Evolutionary conservation across 2,113 vertebrate genomes (phyloP).

Genomic region (Nanorana parkeri): DNA sequence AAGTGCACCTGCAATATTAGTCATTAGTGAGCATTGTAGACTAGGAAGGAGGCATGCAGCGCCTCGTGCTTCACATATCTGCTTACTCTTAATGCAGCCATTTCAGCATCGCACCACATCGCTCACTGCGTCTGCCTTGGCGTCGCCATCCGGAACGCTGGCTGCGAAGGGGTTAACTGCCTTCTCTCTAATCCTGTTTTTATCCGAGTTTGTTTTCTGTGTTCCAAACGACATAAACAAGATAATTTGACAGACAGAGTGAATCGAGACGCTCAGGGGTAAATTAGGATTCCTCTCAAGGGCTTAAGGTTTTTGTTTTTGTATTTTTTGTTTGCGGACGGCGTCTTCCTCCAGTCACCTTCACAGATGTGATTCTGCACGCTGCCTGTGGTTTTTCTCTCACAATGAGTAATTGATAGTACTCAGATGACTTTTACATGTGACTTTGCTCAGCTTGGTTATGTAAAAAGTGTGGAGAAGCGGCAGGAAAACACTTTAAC

Average conservation of each 20-base stretch:
- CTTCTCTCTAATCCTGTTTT: conserved; percentile 11
- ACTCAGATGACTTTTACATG: conserved; percentile 48
- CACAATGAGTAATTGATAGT: conserved; percentile 52
- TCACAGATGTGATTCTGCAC: conserved; percentile 39
- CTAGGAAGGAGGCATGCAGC: too few relatives aligned
- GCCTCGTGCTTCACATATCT: too few relatives aligned
- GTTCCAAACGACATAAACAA: conserved; percentile 31
- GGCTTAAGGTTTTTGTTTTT: too few relatives aligned
- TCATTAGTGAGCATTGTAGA: too few relatives aligned
- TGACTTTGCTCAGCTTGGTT: conserved; percentile 36
- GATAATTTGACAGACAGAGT: conserved; percentile 43
- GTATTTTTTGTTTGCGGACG: conserved; percentile 3
- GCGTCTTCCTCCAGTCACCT: conserved; percentile 34
- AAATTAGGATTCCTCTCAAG: conserved; percentile 50
- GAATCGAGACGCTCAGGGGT: conserved; percentile 24
- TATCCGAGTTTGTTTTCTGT: conserved; percentile 18
- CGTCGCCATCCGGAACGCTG: too few relatives aligned
- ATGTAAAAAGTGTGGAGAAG: conserved; percentile 41
- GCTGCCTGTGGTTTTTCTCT: neutral
- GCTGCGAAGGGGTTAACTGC: neutral
- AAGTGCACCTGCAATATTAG: too few relatives aligned
- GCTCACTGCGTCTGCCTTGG: too few relatives aligned
- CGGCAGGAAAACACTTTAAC: conserved; percentile 15
- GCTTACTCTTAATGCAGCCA: too few relatives aligned
- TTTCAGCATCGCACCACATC: too few relatives aligned